These are phyloP conservation scores for Mastigias papua DNA, from an alignment of 30 jellyfish, hydroid and myxozoan genomes.

Conservation along the genomic window DNA sequence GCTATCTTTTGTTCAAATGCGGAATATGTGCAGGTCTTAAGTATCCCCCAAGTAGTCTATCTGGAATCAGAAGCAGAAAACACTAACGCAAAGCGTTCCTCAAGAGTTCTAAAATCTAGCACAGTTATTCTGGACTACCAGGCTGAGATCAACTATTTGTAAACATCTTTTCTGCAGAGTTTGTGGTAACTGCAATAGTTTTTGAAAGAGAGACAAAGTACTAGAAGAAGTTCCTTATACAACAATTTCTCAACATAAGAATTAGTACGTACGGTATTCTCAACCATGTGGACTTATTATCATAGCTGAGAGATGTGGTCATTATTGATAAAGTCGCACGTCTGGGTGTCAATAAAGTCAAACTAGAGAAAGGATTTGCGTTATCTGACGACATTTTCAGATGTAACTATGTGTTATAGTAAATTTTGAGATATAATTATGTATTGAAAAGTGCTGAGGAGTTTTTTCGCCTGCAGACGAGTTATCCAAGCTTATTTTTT, in stretches of 20 bases:
- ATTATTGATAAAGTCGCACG: too few species aligned
- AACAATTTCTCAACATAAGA: too few species aligned
- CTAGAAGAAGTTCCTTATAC: too few species aligned
- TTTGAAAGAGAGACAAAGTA: background rate
- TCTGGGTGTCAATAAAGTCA: background rate
- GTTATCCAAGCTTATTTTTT: too few species aligned
- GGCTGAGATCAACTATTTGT: background rate
- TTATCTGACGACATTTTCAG: background rate
- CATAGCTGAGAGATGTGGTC: background rate
- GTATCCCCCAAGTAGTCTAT: too few species aligned
- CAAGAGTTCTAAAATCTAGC: background rate
- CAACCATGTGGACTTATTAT: too few species aligned
- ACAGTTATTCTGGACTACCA: background rate
- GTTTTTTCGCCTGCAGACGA: background rate
- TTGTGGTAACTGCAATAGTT: background rate
- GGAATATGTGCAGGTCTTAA: too few species aligned
- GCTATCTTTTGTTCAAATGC: too few species aligned
- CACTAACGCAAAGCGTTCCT: too few species aligned
- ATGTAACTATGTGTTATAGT: background rate
- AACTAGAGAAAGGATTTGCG: background rate
- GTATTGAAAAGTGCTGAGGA: background rate
- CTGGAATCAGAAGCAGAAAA: background rate
- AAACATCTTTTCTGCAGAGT: background rate
- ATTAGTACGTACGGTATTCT: too few species aligned
- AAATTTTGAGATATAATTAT: background rate